phyloP scores from a whole-genome alignment of 2,113 vertebrate species.

The Misgurnus anguillicaudatus region DNA sequence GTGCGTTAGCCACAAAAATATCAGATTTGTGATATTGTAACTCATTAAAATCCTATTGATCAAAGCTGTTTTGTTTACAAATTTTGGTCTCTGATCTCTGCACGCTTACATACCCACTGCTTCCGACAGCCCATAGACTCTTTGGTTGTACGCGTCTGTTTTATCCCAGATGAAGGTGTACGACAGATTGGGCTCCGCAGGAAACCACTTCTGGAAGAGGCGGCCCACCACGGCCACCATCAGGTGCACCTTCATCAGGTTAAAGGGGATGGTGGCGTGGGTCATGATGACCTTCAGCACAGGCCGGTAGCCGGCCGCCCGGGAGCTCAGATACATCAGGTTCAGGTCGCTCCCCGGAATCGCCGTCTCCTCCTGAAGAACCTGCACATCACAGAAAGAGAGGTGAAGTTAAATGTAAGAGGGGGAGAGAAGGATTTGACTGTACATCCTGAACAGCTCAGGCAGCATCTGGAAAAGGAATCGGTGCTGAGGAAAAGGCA shows the following conservation, averaged over 20 bases:
- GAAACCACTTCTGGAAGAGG: constrained; percentile 98
- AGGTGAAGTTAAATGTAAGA: constrained; percentile 14
- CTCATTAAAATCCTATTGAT: no score
- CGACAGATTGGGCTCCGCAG: constrained; percentile 92
- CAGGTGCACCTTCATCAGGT: constrained; percentile 98
- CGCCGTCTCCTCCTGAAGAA: constrained; percentile 92
- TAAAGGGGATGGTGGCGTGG: constrained; percentile 90
- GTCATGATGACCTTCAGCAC: constrained; percentile 97
- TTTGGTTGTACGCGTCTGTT: constrained; percentile 95
- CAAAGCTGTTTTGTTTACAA: no score
- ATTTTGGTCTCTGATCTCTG: not conserved
- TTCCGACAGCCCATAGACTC: constrained; percentile 93
- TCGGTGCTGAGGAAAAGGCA: constrained; percentile 22
- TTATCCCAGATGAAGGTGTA: constrained; percentile 99
- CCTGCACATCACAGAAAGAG: constrained; percentile 69
- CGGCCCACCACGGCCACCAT: constrained; percentile 98
- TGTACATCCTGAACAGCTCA: not conserved
- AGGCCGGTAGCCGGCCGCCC: constrained; percentile 93
- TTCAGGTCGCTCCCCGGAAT: constrained; percentile 95
- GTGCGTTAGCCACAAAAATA: no score
- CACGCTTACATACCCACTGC: constrained; percentile 87
- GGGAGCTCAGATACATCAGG: constrained; percentile 91
- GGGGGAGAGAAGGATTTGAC: constrained; percentile 4
- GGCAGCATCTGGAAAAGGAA: constrained; percentile 39
- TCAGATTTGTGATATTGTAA: no score